Conservation (phyloP, 1,140 invertebrate genomes). For the Calliopsis andreniformis region DNA sequence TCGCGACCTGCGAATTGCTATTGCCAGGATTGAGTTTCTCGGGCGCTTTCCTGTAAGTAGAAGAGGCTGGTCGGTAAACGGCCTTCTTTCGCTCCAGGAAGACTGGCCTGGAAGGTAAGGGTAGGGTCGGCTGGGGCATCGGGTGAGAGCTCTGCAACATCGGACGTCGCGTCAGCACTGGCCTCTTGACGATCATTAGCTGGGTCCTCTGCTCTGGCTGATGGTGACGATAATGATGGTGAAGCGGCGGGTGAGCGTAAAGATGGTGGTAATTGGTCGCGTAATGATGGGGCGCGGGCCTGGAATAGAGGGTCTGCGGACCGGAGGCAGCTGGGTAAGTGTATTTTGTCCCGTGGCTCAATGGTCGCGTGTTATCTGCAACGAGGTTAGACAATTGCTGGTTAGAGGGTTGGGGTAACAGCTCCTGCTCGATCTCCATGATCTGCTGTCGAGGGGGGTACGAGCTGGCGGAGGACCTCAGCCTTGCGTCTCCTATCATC, state of each 20-base stretch:
- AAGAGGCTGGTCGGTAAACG: conserved; percentile 60
- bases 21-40: conserved; percentile 1
- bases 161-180: conserved; percentile 62
- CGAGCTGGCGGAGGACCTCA: conserved; percentile 5
- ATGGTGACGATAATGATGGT: conserved; percentile 49
- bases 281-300: conserved; percentile 62
- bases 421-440: conserved; percentile 57
- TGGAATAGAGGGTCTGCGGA: conserved; percentile 69
- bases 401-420: conserved; percentile 65
- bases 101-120: conserved; percentile 55
- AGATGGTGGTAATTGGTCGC: conserved; percentile 53
- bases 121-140: conserved; percentile 57
- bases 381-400: conserved; percentile 77
- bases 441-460: conserved; percentile 42
- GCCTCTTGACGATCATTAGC: conserved; percentile 68
- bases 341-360: conserved; percentile 72
- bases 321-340: conserved; percentile 56
- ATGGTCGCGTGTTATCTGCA: conserved; percentile 76
- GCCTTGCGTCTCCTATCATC: background rate
- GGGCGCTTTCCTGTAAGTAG: conserved; percentile 14
- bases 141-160: conserved; percentile 63
- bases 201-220: conserved; percentile 69
- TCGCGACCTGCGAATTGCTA: conserved; percentile 48
- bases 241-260: conserved; percentile 53
- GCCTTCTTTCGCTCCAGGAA: conserved; percentile 73